Conservation (phyloP, 92 coral and sea anemone species). For the Parazoanthus swiftii region DNA sequence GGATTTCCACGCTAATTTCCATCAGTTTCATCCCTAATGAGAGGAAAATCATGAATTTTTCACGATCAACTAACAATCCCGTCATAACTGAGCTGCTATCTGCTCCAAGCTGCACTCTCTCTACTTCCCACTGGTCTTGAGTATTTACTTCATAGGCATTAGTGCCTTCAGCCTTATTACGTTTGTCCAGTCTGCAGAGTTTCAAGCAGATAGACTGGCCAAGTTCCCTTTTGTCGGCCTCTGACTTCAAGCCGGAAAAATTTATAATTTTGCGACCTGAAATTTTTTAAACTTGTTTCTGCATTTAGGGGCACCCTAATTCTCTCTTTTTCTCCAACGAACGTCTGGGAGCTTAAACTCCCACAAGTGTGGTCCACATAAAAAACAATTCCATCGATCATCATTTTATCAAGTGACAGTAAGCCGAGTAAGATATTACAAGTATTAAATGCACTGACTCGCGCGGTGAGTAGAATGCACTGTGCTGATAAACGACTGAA, state of each 20-base stretch:
- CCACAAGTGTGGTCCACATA: background rate
- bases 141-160: constrained; percentile 35
- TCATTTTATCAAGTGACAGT: no score
- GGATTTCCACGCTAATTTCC: no score
- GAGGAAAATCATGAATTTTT: no score
- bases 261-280: background rate
- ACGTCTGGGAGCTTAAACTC: constrained; percentile 3
- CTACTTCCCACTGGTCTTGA: constrained; percentile 51
- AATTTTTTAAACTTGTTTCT: background rate
- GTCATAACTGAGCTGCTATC: constrained; percentile 8
- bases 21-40: no score
- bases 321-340: constrained; percentile 1
- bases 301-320: constrained; percentile 9
- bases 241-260: constrained; percentile 46
- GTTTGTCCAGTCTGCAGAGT: constrained; percentile 50
- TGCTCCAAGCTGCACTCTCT: constrained; percentile 24
- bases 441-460: no score
- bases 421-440: no score
- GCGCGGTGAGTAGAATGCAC: no score
- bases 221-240: no score
- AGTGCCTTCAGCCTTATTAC: constrained; percentile 37
- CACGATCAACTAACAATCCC: no score
- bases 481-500: no score
- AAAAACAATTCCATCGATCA: no score
- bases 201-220: constrained; percentile 49